Evolutionary conservation across 2,888 invertebrate genomes (phyloP).

Genomic region (Tipula helvola): DNA sequence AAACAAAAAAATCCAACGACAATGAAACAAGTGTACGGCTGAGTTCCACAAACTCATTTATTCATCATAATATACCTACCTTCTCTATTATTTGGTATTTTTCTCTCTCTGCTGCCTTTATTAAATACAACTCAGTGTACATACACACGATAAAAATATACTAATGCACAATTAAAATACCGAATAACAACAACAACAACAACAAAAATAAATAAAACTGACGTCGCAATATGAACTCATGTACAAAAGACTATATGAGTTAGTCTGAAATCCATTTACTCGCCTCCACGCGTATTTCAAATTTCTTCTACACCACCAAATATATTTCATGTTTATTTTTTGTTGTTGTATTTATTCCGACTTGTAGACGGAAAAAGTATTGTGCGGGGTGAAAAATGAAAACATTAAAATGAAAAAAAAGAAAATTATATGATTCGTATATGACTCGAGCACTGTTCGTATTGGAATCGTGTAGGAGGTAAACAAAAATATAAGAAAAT

Average conservation of each 20-base stretch:
- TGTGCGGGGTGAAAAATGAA: neutral
- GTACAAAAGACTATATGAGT: neutral
- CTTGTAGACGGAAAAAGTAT: neutral
- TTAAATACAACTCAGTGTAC: neutral
- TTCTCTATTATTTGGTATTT: neutral
- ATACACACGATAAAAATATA: neutral
- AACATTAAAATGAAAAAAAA: neutral
- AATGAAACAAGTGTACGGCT: neutral
- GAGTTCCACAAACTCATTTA: neutral
- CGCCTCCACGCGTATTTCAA: conserved; percentile 6
- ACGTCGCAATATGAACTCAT: neutral
- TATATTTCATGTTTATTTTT: neutral
- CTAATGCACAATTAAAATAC: neutral
- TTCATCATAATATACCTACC: neutral
- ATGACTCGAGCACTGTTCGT: neutral
- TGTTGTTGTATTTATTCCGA: neutral
- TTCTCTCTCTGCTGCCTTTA: neutral
- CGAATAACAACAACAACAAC: neutral
- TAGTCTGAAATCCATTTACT: conserved; percentile 7
- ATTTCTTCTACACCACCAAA: neutral
- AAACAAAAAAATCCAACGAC: neutral
- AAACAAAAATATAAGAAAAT: neutral
- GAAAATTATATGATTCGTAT: neutral
- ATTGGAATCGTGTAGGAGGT: conserved; percentile 9
- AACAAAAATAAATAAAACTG: neutral